These are phyloP conservation scores for Ophiodon elongatus DNA, from an alignment of 2,113 vertebrate species.

Conservation along the genomic window DNA sequence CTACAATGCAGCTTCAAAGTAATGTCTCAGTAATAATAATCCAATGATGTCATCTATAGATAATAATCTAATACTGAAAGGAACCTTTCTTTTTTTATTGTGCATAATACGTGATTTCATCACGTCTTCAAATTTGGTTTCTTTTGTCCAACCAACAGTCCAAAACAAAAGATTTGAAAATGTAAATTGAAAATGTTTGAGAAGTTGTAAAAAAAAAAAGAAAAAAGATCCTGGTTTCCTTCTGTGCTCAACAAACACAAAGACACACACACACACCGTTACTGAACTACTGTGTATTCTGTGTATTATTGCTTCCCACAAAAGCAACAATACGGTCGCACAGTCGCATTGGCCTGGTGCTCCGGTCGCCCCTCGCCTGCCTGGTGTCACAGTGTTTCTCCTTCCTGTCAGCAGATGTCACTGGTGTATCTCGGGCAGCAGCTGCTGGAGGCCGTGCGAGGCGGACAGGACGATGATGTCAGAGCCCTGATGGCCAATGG, in stretches of 20 bases:
- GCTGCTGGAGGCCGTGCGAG: constrained; percentile 71
- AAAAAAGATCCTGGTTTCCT: background rate
- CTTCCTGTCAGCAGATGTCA: constrained; percentile 83
- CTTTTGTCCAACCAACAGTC: background rate
- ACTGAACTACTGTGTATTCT: background rate
- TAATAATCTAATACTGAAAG: background rate
- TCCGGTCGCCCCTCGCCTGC: background rate
- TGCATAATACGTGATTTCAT: background rate
- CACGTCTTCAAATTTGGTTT: background rate
- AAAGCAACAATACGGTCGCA: too few species aligned
- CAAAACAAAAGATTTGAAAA: too few species aligned
- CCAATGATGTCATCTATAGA: background rate
- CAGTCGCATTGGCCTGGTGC: background rate
- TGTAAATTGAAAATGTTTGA: background rate
- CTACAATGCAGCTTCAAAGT: too few species aligned
- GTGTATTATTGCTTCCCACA: background rate
- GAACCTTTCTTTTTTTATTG: background rate
- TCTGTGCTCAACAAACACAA: background rate
- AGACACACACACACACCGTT: too few species aligned
- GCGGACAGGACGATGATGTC: constrained; percentile 87
- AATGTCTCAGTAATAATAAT: background rate
- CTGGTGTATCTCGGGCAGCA: constrained; percentile 85
- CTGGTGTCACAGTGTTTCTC: background rate
- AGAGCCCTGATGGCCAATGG: constrained; percentile 85
- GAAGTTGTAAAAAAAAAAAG: background rate